These are phyloP conservation scores for Gonocerus acuteangulatus DNA, from an alignment of 2,888 invertebrate genomes.

Conservation along the genomic window DNA sequence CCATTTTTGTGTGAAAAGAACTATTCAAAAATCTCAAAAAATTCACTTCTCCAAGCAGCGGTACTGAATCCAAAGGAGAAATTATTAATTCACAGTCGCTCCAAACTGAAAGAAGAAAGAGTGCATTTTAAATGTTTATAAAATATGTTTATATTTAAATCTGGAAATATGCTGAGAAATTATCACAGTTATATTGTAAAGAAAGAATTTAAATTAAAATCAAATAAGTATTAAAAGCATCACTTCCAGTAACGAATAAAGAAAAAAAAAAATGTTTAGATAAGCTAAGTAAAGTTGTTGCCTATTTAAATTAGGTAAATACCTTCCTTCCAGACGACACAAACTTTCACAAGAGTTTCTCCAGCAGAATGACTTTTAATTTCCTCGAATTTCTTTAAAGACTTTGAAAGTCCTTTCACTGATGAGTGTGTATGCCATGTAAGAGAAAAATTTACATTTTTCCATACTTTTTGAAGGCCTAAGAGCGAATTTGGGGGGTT, in stretches of 20 bases:
- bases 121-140: background rate
- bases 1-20: constrained; percentile 40
- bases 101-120: constrained; percentile 48
- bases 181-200: background rate
- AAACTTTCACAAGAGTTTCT: constrained; percentile 47
- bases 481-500: constrained; percentile 60
- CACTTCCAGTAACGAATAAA: too few species aligned
- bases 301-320: too few species aligned
- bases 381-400: constrained; percentile 42
- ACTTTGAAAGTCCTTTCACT: constrained; percentile 47
- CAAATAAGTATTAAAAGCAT: constrained; percentile 3
- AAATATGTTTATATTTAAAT: constrained; percentile 3
- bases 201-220: background rate
- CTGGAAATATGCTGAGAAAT: background rate
- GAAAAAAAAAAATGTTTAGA: too few species aligned
- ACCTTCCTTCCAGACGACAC: constrained; percentile 73
- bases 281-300: too few species aligned
- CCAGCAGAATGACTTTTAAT: constrained; percentile 33
- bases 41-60: constrained; percentile 64
- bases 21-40: constrained; percentile 60
- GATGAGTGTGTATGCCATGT: constrained; percentile 58
- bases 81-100: constrained; percentile 52
- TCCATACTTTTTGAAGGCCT: constrained; percentile 52
- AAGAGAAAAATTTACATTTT: constrained; percentile 49
- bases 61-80: constrained; percentile 50